Evolutionary conservation across 2,797 vertebrate genomes (phyloP), one percentile per base, ranked within the genome.

Genomic region (Sciaenops ocellatus): DNA sequence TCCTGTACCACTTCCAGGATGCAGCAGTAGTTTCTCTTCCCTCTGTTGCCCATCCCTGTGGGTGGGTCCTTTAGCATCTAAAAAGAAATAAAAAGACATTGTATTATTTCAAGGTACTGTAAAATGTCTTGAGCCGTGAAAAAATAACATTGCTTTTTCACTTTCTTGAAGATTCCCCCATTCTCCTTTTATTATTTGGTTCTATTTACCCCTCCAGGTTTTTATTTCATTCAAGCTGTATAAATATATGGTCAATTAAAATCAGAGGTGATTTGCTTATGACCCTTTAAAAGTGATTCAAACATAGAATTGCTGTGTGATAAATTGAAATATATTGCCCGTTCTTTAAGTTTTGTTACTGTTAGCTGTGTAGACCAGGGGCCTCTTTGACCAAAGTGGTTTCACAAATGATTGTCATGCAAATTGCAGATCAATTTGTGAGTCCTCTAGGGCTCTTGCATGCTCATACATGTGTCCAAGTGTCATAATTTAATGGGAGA

Each of bases 1-100:
- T 91, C 79, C 85, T 92, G 91, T 81, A 90, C 84, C 72, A 88
- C 85, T 90, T 91, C 77, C 73, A 85, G 86, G 84, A 89, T 91
- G 89, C 80, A 61, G 87, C 79, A 59, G 83, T 55, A 72, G 86
- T 85, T 88, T 89, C 87, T 88, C 87, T 86, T 87, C 79, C 62
- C 86, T 85, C 79, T 41, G 52, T 59, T 76, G 78, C 80, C 84
- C 73, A 78, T 81, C 79, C 85, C 82, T 82, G 69, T 86, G 65
- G 85, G 85, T 82, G 79, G 87, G 76, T 87, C 71, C 69, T 86
- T 79, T 69, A 67, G 82, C 70, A 76, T 72, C 80, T 73, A 22
- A 61, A 78, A 72, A 64, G 59, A 64, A 83, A 78, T 80, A 67
- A 85, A 76, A 73, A 83, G 44, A 73, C 68, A 52, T 69, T 80